Percentiles rank a stretch among this genome's conserved stretches.
phyloP scores from a whole-genome alignment of 2,888 invertebrate species.

The Pharmacophagus antenor region DNA sequence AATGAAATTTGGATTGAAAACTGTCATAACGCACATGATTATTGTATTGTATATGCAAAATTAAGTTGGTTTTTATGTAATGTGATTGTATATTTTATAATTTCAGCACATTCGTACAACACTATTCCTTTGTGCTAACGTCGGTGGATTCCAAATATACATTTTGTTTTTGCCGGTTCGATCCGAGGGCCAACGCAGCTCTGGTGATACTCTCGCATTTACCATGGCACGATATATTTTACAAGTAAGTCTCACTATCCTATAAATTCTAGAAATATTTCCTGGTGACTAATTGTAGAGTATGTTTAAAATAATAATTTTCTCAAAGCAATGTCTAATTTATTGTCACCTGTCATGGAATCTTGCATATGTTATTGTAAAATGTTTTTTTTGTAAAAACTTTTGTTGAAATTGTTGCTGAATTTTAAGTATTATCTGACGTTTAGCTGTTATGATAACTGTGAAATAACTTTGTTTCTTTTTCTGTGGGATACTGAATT shows the following conservation, averaged over 20 bases:
- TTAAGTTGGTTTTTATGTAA: background rate
- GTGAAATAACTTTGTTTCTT: too few relatives aligned
- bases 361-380: too few relatives aligned
- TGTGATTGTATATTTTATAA: conserved; percentile 30
- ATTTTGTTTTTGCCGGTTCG: conserved; percentile 98
- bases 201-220: conserved; percentile 92
- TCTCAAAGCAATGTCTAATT: background rate
- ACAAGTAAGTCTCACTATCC: conserved; percentile 83
- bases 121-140: conserved; percentile 98
- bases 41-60: background rate
- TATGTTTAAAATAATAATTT: background rate
- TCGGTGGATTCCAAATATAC: conserved; percentile 97
- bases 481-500: too few relatives aligned
- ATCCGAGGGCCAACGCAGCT: conserved; percentile 93
- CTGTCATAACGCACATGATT: too few relatives aligned
- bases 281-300: background rate
- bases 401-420: too few relatives aligned
- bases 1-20: too few relatives aligned
- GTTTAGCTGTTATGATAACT: too few relatives aligned
- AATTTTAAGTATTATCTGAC: too few relatives aligned
- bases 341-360: too few relatives aligned
- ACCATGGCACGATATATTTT: conserved; percentile 98
- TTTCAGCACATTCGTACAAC: conserved; percentile 91
- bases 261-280: background rate
- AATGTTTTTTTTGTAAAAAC: too few relatives aligned